Percentiles rank a stretch among this genome's conserved stretches.
Evolutionary conservation across 1,140 invertebrate genomes (phyloP).

Genomic region (Drosophila kurseongensis): DNA sequence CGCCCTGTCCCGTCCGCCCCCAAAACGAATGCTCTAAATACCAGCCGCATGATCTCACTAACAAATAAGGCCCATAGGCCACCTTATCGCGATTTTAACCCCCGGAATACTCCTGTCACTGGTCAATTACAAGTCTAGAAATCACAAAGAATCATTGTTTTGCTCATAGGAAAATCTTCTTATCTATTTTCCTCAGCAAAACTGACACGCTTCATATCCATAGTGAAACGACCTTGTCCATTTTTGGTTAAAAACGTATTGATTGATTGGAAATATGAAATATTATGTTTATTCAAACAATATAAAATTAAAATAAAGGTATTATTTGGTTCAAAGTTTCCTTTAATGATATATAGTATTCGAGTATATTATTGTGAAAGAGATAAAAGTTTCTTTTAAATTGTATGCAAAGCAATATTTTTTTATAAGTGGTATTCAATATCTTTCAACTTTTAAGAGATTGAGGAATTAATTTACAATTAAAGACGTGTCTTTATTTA

Average conservation of each 20-base stretch:
- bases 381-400: no score
- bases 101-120: conserved; percentile 11
- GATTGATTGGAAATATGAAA: neutral
- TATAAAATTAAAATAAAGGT: no score
- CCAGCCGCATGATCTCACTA: conserved; percentile 58
- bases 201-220: neutral
- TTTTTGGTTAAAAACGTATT: no score
- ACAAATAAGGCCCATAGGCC: conserved; percentile 20
- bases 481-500: no score
- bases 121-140: conserved; percentile 11
- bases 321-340: no score
- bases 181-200: neutral
- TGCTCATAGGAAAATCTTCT: neutral
- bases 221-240: neutral
- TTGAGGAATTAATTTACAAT: no score
- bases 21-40: conserved; percentile 18
- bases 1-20: conserved; percentile 5
- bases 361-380: no score
- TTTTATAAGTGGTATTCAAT: no score
- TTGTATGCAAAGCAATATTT: no score
- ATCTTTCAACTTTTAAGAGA: no score
- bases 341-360: no score
- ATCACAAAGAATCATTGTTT: conserved; percentile 4
- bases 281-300: neutral
- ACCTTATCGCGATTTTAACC: conserved; percentile 27